Conservation (phyloP, 2,797 vertebrate species). For the Mus caroli region DNA sequence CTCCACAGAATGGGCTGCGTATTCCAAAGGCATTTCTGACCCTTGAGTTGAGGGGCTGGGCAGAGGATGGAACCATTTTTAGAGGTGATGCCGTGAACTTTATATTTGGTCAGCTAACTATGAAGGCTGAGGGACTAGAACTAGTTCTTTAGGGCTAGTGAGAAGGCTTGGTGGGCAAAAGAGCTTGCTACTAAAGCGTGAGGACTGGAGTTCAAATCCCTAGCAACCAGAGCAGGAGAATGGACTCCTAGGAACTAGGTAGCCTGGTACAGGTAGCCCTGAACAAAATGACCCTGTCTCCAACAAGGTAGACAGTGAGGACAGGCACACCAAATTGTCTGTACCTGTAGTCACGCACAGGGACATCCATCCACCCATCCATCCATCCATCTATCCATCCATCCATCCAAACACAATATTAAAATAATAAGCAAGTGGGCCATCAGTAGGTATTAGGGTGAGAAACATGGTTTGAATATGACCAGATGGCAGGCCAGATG, state of each 20-base stretch:
- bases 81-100: constrained; percentile 19
- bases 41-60: constrained; percentile 33
- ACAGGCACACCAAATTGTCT: neutral
- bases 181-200: neutral
- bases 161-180: neutral
- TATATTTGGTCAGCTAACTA: constrained; percentile 54
- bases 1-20: constrained; percentile 30
- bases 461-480: constrained; percentile 45
- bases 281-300: neutral
- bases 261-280: neutral
- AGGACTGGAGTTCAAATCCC: neutral
- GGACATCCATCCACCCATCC: neutral
- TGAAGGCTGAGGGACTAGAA: constrained; percentile 39
- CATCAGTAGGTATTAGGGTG: constrained; percentile 41
- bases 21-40: constrained; percentile 54
- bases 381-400: neutral
- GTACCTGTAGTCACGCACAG: neutral
- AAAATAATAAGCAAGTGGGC: neutral
- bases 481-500: neutral
- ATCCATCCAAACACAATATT: neutral
- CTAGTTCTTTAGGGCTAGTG: neutral
- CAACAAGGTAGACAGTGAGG: neutral
- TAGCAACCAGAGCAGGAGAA: neutral
- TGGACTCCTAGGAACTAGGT: neutral
- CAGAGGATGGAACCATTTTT: constrained; percentile 45